Conservation (phyloP, 2,797 vertebrate species). For the Amphiprion clarkii region DNA sequence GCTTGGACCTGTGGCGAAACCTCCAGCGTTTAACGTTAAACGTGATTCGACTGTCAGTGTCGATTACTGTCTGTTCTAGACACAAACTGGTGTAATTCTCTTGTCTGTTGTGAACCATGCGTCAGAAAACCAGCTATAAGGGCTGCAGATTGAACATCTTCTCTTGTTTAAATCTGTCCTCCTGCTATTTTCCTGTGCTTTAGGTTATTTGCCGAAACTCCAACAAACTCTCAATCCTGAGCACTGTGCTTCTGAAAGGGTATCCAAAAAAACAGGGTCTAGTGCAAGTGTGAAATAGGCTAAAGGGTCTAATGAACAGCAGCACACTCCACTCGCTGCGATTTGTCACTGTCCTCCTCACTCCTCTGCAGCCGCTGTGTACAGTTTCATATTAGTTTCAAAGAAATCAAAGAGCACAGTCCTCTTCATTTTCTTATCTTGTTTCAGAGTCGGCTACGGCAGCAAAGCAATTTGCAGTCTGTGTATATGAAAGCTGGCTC, state of each 20-base stretch:
- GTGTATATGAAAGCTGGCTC: background rate
- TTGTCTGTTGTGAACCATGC: background rate
- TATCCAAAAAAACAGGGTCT: conserved; percentile 10
- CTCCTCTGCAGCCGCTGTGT: conserved; percentile 42
- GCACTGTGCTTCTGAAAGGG: conserved; percentile 27
- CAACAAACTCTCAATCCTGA: conserved; percentile 14
- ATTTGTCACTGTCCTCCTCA: conserved; percentile 70
- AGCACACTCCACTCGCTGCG: conserved; percentile 44
- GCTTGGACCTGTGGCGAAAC: no score
- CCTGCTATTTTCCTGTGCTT: background rate
- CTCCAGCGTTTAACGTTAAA: no score
- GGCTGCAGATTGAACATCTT: conserved; percentile 14
- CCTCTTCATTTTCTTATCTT: conserved; percentile 51
- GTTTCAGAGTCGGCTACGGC: conserved; percentile 30
- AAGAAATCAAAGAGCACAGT: conserved; percentile 48
- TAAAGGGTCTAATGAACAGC: conserved; percentile 52
- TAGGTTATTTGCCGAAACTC: conserved; percentile 15
- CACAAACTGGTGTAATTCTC: background rate
- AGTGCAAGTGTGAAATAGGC: conserved; percentile 54
- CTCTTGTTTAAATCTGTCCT: conserved; percentile 7
- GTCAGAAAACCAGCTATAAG: background rate
- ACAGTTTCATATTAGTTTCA: conserved; percentile 62
- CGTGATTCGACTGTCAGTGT: no score
- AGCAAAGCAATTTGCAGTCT: conserved; percentile 48
- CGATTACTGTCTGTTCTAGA: background rate